Conservation (phyloP, 2,113 vertebrate species). For the Mirza zaza region DNA sequence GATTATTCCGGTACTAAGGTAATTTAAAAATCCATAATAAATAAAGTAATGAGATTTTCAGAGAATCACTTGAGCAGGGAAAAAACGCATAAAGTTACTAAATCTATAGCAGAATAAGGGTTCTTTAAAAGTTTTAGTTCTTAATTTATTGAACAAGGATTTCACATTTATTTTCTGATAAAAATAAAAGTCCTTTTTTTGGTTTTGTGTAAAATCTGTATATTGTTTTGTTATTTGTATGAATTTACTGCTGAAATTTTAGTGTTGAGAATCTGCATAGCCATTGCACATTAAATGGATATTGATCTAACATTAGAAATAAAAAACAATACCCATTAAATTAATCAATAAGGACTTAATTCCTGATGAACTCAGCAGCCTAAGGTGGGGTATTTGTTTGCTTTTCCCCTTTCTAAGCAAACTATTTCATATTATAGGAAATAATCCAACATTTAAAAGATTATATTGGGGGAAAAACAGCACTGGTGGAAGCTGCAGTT, state of each 20-base stretch:
- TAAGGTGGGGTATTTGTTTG: slow-evolving; percentile 65
- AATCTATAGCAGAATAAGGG: slow-evolving; percentile 43
- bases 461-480: slow-evolving; percentile 85
- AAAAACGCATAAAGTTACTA: slow-evolving; percentile 61
- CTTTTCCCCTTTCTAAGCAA: slow-evolving; percentile 70
- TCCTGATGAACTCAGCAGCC: slow-evolving; percentile 73
- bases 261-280: slow-evolving; percentile 72
- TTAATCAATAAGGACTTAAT: slow-evolving; percentile 78
- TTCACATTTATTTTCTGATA: slow-evolving; percentile 63
- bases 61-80: slow-evolving; percentile 72
- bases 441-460: slow-evolving; percentile 84
- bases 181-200: slow-evolving; percentile 32
- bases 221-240: slow-evolving; percentile 46
- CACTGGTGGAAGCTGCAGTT: slow-evolving; percentile 89
- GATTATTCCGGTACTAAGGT: slow-evolving; percentile 68
- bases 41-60: slow-evolving; percentile 78
- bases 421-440: slow-evolving; percentile 81
- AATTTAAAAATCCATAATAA: slow-evolving; percentile 79
- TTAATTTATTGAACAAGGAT: slow-evolving; percentile 62
- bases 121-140: slow-evolving; percentile 64
- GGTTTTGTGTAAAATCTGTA: slow-evolving; percentile 62
- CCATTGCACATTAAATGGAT: slow-evolving; percentile 73
- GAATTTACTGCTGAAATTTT: slow-evolving; percentile 64
- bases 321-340: slow-evolving; percentile 79
- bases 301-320: slow-evolving; percentile 82